Evolutionary conservation across 2,797 vertebrate species (phyloP), one percentile per base, ranked within the genome.

Genomic region (Crypturellus tataupa): DNA sequence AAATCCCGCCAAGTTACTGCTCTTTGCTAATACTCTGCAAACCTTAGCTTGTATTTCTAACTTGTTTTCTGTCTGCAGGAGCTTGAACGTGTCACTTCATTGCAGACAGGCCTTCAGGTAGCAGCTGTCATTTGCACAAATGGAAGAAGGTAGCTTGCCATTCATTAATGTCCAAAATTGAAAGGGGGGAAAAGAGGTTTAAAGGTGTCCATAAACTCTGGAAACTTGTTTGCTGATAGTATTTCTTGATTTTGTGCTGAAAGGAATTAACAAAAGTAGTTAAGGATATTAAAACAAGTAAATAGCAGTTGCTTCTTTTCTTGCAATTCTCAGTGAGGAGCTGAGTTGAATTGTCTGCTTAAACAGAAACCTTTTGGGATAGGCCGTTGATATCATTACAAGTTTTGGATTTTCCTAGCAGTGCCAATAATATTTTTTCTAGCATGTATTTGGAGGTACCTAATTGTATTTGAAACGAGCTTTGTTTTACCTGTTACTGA

Each of bases 91-190:
- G 99, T 99, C 92, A 99, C 99, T 1, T 99, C 99, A 0, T 88
- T 99, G 64, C 99, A 99, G 97, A 98, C 97, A 51, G 99, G 99
- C 93, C 98, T 99, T 84, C 99, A 99, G 95, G 91, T 99, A 94
- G 99, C 99, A 76, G 99, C 99, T 3, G 99, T 99, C 93, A 99
- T 99, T 97, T 99, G 99, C 97, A 99, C 99, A 35, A 99, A 99
- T 93, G 99, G 99, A 94, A 98, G 99, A 94, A 99, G 99, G 99
- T 99, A 98, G 85, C n/a, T 83, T 82, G 56, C 76, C 46, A 47
- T 90, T 62, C 47, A 83, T 18, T 59, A 76, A 51, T 33, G 64
- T 6, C 44, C 78, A 47, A 70, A 62, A 39, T 58, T 81, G 71
- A 73, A 70, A 76, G 9, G 40, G 40, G 40, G 27, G 10, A 2